Percentiles rank a stretch among this genome's conserved stretches.
Conservation (phyloP, 2,797 vertebrate genomes). For the Cuniculus paca region DNA sequence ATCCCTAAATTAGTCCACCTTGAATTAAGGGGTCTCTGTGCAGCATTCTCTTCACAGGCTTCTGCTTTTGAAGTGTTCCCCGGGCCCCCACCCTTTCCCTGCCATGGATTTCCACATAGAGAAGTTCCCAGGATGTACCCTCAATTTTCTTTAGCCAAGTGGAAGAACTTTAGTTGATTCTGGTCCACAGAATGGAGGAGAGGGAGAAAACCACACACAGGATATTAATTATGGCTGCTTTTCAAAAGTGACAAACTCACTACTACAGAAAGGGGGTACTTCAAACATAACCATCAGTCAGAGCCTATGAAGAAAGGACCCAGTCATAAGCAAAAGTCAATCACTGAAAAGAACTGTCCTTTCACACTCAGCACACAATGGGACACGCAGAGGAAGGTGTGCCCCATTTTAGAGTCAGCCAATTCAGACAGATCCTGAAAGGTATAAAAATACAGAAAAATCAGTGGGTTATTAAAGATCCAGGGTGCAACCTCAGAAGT, state of each 20-base stretch:
- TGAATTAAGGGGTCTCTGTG: background rate
- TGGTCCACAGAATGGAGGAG: background rate
- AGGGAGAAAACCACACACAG: background rate
- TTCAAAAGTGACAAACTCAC: background rate
- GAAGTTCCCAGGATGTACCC: background rate
- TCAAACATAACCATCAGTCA: background rate
- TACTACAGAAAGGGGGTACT: background rate
- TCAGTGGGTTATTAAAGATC: background rate
- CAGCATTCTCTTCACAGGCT: background rate
- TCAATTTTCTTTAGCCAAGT: background rate
- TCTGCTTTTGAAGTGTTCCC: background rate
- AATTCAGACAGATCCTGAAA: background rate
- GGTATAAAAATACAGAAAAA: background rate
- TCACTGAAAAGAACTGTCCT: background rate
- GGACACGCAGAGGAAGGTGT: background rate
- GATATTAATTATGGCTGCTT: background rate
- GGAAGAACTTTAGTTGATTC: background rate
- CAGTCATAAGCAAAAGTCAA: background rate
- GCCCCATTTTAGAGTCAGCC: background rate
- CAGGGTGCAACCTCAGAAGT: background rate
- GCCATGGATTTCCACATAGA: background rate
- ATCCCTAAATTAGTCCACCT: background rate
- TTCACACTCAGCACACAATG: background rate
- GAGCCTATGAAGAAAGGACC: background rate
- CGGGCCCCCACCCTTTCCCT: background rate